Evolutionary conservation across 2,797 vertebrate species (phyloP), one percentile per base, ranked within the genome.

Genomic region (Gymnoscopelus braueri): DNA sequence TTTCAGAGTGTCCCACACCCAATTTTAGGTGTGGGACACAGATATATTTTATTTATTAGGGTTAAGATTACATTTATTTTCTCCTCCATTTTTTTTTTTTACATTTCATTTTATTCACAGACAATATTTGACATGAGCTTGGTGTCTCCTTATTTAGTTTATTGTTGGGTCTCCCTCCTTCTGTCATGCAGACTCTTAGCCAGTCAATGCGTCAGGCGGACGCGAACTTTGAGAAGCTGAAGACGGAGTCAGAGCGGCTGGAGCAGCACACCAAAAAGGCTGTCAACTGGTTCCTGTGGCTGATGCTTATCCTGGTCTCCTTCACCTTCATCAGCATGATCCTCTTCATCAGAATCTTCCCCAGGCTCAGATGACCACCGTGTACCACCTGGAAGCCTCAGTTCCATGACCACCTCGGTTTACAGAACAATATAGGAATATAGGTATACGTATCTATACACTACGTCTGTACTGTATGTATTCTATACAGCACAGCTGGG

Each of bases 261-360:
- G 98, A 99, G 71, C 97, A 99, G 82, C 97, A 99, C 0, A 91
- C 98, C 0, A 98, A 98, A 93, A 99, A 98, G 88, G 97, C 98
- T 0, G 96, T 99, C 78, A 98, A 99, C 95, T 99, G 97, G 98
- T 91, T 98, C 5, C 91, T 99, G 26, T 99, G 97, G 97, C 91
- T 98, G 39, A 97, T 98, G 97, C 91, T 99, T 8, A 94, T 98
- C 58, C 78, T 98, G 0, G 98, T 99, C 65, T 98, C 97, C 66
- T 98, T 97, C 82, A 94, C 94, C 70, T 99, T 99, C 80, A 98
- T 99, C 86, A 96, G 96, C 80, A 98, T 97, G 97, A 98, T 99
- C 86, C 95, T 99, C 65, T 99, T 99, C 75, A 99, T 99, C 72
- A 92, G 97, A 65, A 93, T 99, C 72, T 96, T 99, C 84, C 98